phyloP scores from a whole-genome alignment of 2,113 vertebrate genomes.

The Carollia perspicillata region DNA sequence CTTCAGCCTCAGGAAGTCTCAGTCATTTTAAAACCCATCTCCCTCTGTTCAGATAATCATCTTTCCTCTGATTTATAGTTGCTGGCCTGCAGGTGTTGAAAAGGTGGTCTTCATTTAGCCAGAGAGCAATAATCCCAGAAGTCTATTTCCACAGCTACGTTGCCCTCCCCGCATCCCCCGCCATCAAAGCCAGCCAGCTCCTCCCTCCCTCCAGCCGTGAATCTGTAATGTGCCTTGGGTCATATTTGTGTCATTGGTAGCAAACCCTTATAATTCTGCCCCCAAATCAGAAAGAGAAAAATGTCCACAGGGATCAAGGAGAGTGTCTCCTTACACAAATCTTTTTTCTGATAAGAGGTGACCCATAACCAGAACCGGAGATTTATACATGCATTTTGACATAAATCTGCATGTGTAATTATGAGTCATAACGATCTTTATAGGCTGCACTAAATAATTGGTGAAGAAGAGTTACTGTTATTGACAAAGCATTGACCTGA shows the following conservation, averaged over 20 bases:
- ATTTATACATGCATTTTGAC: constrained; percentile 71
- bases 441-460: constrained; percentile 73
- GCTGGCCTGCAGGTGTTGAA: constrained; percentile 8
- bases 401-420: constrained; percentile 77
- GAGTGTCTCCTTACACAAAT: constrained; percentile 62
- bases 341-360: constrained; percentile 69
- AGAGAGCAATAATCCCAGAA: constrained; percentile 40
- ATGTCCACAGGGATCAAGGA: constrained; percentile 55
- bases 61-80: constrained; percentile 35
- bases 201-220: background rate
- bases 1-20: background rate
- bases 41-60: constrained; percentile 40
- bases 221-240: background rate
- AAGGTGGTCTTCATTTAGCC: constrained; percentile 48
- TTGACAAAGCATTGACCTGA: constrained; percentile 77
- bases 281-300: constrained; percentile 50
- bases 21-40: constrained; percentile 48
- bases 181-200: background rate
- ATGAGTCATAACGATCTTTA: constrained; percentile 77
- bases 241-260: constrained; percentile 40
- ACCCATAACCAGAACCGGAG: constrained; percentile 53
- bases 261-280: constrained; percentile 36
- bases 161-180: background rate
- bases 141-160: background rate
- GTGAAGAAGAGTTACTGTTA: constrained; percentile 76